Percentiles rank a stretch among this genome's conserved stretches.
Evolutionary conservation across 2,113 vertebrate species (phyloP).

Genomic region (Cyprinodon brontotheroides): DNA sequence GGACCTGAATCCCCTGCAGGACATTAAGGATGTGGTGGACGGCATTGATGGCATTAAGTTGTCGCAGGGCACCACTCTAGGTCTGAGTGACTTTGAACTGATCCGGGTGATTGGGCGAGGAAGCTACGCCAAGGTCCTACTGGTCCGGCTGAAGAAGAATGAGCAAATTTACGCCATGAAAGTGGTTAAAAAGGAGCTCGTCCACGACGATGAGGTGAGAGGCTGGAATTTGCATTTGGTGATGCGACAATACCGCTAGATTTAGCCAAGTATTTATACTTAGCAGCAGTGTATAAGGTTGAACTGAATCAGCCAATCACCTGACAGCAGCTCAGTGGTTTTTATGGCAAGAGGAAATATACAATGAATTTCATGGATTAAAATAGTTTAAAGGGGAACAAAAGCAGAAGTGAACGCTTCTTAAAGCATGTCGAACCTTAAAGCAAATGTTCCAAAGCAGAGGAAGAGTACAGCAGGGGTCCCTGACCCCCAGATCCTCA

Average conservation of each 20-base stretch:
- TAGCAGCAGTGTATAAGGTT: background rate
- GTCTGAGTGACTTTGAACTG: slow-evolving; percentile 94
- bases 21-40: slow-evolving; percentile 92
- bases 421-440: background rate
- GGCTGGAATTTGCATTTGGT: background rate
- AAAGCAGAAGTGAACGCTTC: background rate
- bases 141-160: slow-evolving; percentile 96
- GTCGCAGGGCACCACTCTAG: slow-evolving; percentile 89
- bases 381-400: background rate
- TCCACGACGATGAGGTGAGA: slow-evolving; percentile 95
- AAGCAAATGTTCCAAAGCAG: background rate
- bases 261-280: background rate
- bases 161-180: slow-evolving; percentile 97
- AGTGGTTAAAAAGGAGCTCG: slow-evolving; percentile 98
- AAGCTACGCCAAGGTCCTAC: slow-evolving; percentile 97
- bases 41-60: slow-evolving; percentile 95
- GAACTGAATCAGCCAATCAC: background rate
- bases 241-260: no score
- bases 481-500: background rate
- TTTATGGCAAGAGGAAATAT: no score
- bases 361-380: no score
- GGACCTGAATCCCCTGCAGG: slow-evolving; percentile 68
- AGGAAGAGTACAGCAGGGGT: no score
- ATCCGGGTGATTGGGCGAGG: slow-evolving; percentile 95
- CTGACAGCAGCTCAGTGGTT: no score